Evolutionary conservation across 2,113 vertebrate genomes (phyloP).

Genomic region (Lycocorax pyrrhopterus): DNA sequence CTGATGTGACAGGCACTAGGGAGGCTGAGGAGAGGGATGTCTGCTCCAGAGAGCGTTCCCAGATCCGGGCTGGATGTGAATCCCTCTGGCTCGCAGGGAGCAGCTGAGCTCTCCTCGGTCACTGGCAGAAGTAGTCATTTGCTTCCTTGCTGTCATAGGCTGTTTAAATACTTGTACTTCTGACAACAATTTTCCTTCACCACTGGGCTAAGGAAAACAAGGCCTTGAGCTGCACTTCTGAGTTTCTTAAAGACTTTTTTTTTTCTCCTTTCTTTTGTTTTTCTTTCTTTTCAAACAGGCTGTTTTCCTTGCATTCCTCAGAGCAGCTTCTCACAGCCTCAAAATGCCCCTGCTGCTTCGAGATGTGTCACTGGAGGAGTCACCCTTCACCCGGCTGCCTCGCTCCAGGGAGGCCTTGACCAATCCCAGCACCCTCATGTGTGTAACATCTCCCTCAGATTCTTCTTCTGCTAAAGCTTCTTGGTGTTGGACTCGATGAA

Average conservation of each 20-base stretch:
- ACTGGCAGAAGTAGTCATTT: conserved; percentile 27
- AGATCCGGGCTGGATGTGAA: conserved; percentile 18
- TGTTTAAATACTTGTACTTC: conserved; percentile 41
- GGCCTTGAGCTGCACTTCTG: not conserved
- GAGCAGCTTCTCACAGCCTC: not conserved
- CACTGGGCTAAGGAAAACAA: conserved; percentile 26
- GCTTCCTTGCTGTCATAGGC: conserved; percentile 20
- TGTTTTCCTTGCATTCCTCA: not conserved
- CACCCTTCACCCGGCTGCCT: not conserved
- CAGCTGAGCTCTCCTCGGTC: conserved; percentile 4
- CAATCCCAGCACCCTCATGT: accelerated
- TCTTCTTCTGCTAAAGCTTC: not conserved
- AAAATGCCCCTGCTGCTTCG: not conserved
- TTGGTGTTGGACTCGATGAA: accelerated
- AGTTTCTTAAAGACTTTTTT: not conserved
- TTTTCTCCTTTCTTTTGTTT: not conserved
- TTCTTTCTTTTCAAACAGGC: not conserved
- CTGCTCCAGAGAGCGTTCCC: conserved; percentile 35
- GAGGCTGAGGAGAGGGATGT: conserved; percentile 35
- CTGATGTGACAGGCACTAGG: not conserved
- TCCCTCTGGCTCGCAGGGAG: conserved; percentile 13
- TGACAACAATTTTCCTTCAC: conserved; percentile 45
- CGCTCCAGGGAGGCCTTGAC: not conserved
- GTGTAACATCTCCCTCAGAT: accelerated
- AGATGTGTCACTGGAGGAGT: not conserved